Conservation (phyloP, 2,797 vertebrate species). For the Falco columbarius region DNA sequence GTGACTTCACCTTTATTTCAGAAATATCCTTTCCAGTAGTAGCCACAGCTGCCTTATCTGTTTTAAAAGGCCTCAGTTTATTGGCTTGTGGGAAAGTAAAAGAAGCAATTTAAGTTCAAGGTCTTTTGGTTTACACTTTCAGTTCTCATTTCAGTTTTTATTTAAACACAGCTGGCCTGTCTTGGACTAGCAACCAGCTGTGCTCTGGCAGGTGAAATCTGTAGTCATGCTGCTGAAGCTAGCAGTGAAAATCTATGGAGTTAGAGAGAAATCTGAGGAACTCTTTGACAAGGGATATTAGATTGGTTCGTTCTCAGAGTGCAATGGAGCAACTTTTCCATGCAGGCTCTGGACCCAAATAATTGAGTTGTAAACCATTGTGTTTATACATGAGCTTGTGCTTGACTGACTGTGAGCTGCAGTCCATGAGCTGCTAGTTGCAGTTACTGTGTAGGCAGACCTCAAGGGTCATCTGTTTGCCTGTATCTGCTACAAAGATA, state of each 20-base stretch:
- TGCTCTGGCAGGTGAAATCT: neutral
- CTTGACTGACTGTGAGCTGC: neutral
- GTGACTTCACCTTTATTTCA: neutral
- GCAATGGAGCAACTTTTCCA: neutral
- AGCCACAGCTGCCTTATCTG: neutral
- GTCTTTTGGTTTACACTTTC: neutral
- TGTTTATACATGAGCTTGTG: neutral
- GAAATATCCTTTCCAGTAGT: neutral
- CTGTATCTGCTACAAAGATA: neutral
- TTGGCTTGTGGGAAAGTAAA: neutral
- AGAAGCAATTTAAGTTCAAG: neutral
- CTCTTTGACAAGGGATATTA: neutral
- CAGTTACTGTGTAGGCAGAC: neutral
- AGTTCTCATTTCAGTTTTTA: neutral
- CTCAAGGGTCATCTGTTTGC: neutral
- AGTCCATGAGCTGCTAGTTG: neutral
- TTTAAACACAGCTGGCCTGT: neutral
- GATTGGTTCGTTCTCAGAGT: neutral
- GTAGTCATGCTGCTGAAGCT: accelerated
- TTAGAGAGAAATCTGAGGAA: neutral
- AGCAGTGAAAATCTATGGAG: neutral
- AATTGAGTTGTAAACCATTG: neutral
- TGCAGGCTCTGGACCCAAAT: neutral
- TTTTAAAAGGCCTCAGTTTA: neutral
- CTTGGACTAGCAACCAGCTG: neutral